Evolutionary conservation across 2,888 invertebrate genomes (phyloP), one percentile per base, ranked within the genome.

Genomic region (Dendrolimus houi): DNA sequence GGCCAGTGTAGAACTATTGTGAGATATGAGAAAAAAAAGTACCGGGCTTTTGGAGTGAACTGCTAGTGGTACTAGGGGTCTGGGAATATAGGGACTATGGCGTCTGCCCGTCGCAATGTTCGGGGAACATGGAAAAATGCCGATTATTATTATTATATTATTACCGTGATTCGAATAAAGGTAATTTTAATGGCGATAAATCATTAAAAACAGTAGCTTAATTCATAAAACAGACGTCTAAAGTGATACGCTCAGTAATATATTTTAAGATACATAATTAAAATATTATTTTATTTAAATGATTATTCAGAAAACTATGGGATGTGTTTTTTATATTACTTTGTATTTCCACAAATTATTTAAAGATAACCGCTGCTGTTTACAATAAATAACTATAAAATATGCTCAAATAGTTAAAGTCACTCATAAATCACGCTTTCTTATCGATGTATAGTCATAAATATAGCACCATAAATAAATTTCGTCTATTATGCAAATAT

Each of bases 401-500:
- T 67, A 66, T 59, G 62, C 63, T 65, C 62, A 60, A 67, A 71
- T 67, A 67, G 67, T 66, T 66, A 65, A 66, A 68, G 62, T 70
- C 65, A 57, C 60, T 66, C 68, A 64, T 77, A 75, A 78, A 77
- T 75, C 77, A 75, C 62, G 63, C 65, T 69, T 68, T 71, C 70
- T 71, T 75, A 76, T 75, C 74, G 71, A 10, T 56, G 63, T 62
- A 63, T 58, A 59, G 61, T 64, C 68, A 70, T 75, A 75, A 72
- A 74, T 71, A 69, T 68, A 63, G 64, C 64, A 65, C 63, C 67
- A 67, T 71, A 71, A 71, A 74, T 67, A 70, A 68, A 70, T 66
- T 69, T 65, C 64, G 64, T 68, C 68, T 68, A 68, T 69, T 72
- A 78, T 75, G 75, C 75, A 70, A 73, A 77, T 77, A 68, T 65